Percentiles rank a stretch among this genome's conserved stretches.
Evolutionary conservation across 2,888 invertebrate genomes (phyloP).

Genomic region (Liodrosophila aerea): DNA sequence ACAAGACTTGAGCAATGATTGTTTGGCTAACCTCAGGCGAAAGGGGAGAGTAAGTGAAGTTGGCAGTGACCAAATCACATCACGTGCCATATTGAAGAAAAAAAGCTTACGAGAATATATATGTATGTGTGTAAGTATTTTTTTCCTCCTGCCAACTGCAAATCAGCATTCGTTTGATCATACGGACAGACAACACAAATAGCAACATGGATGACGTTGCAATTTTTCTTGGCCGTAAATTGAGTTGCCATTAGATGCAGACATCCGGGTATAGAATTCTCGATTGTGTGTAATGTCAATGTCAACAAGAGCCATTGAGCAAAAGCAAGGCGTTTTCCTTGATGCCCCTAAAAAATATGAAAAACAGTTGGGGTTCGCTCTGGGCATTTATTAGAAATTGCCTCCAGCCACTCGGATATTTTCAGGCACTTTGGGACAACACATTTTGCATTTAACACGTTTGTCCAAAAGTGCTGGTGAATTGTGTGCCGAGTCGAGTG

Average conservation of each 20-base stretch:
- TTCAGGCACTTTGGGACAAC: conserved; percentile 37
- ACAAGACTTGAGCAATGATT: conserved; percentile 30
- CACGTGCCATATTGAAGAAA: conserved; percentile 63
- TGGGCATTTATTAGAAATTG: conserved; percentile 41
- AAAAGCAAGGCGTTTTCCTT: neutral
- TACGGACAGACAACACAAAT: conserved; percentile 27
- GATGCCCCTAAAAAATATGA: conserved; percentile 40
- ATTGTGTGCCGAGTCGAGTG: conserved; percentile 70
- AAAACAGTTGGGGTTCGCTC: conserved; percentile 36
- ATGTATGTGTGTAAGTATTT: conserved; percentile 7
- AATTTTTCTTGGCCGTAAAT: conserved; percentile 40
- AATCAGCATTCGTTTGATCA: conserved; percentile 43
- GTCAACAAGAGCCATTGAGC: conserved; percentile 39
- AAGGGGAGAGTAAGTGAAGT: too few species aligned
- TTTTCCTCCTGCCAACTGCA: conserved; percentile 31
- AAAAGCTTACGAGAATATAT: conserved; percentile 10
- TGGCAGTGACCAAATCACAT: conserved; percentile 49
- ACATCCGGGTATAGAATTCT: conserved; percentile 22
- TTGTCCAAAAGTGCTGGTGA: conserved; percentile 52
- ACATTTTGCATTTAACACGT: conserved; percentile 75
- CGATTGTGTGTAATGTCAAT: conserved; percentile 37
- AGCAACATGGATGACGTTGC: conserved; percentile 38
- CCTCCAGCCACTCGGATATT: conserved; percentile 23
- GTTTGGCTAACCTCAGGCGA: neutral
- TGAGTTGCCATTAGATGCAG: conserved; percentile 50